Base-by-base conservation (phyloP, 1,140 invertebrate species). In the Drosophila subpulchrella region DNA sequence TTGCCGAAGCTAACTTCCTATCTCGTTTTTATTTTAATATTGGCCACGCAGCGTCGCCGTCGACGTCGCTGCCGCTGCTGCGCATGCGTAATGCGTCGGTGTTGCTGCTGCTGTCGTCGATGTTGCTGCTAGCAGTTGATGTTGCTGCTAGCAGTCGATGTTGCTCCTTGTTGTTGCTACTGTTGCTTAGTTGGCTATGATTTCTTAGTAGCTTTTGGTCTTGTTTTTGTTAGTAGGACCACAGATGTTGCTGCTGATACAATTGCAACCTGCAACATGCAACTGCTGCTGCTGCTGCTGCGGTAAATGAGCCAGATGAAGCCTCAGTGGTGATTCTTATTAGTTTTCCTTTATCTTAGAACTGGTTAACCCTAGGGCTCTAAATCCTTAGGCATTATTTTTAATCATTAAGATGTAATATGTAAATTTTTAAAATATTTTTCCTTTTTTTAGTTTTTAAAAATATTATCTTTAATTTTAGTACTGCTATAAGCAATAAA, bases 11-110 rank as follows among this genome's bases (percentile, higher is more conserved):
- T 6, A 17, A 34, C 48, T 51, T 51, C 48, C 30, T 17, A 34
- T 51, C n/a, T 51, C 27, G 48, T 34, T 67, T 78, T 86, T 75
- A 78, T 78, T 70, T 57, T 81, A 77, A 77, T 75, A 81, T 82
- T 81, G 70, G 78, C 42, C n/a, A 51, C 53, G 36, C 53, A 60
- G 53, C 20, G 60, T 50, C 44, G 60, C 10, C 4, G 56, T 27
- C 53, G 56, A 34, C 46, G 44, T 32, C 34, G 44, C 61, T 41
- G 83, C 58, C 53, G 60, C 34, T 8, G 60, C 60, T 62, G 73
- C 76, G 62, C 66, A 83, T 83, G 84, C 76, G 57, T 53, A 70
- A 32, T 81, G 72, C 73, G 78, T 68, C 46, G 67, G 41, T 15
- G 39, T 54, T 53, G 50, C n/a, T n/a, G n/a, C 17, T 51, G 60